Conservation (phyloP, 1,140 invertebrate genomes). For the Drosophila lini region DNA sequence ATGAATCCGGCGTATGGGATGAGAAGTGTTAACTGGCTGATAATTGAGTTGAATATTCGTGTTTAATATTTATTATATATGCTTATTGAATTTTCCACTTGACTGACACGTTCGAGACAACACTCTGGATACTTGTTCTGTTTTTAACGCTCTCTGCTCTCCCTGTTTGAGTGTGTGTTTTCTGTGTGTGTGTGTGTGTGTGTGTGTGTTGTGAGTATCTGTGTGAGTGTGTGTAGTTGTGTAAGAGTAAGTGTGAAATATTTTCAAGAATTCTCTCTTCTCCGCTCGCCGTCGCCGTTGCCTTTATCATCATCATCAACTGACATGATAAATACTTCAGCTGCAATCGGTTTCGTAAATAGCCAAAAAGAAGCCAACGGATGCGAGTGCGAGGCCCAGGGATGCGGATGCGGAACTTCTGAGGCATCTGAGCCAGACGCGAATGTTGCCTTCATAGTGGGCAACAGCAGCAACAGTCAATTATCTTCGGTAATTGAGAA, state of each 20-base stretch:
- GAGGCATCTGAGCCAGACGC: constrained; percentile 34
- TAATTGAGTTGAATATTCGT: constrained; percentile 72
- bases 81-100: constrained; percentile 77
- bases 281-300: constrained; percentile 47
- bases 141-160: constrained; percentile 56
- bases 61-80: constrained; percentile 81
- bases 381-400: constrained; percentile 12
- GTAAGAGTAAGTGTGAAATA: constrained; percentile 74
- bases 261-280: constrained; percentile 82
- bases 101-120: constrained; percentile 38
- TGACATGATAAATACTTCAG: constrained; percentile 84
- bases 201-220: constrained; percentile 32
- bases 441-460: constrained; percentile 29
- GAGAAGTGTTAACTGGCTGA: constrained; percentile 74
- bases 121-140: constrained; percentile 53
- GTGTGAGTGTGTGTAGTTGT: constrained; percentile 16
- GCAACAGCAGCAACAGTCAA: constrained; percentile 65
- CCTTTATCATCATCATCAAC: constrained; percentile 46
- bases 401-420: constrained; percentile 18
- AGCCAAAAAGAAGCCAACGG: constrained; percentile 57
- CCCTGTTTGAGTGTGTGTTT: constrained; percentile 32
- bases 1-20: constrained; percentile 35
- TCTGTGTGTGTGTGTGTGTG: constrained; percentile 40
- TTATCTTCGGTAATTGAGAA: constrained; percentile 84
- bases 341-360: constrained; percentile 79